Conservation (phyloP, 2,888 invertebrate species). For the Heliconius sara region DNA sequence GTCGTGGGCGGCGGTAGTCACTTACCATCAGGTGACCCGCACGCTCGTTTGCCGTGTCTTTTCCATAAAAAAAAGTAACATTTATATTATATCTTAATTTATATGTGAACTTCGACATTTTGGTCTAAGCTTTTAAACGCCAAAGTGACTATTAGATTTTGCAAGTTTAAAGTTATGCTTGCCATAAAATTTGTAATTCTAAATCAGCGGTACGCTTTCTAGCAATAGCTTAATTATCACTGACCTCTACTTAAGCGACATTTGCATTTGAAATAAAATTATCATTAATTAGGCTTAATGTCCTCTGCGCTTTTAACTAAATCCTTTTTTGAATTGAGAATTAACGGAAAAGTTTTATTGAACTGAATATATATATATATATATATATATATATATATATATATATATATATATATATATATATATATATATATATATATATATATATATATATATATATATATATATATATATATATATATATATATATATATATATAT, state of each 20-base stretch:
- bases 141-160: neutral
- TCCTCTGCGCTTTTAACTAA: constrained; percentile 12
- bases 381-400: too few species aligned
- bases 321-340: constrained; percentile 24
- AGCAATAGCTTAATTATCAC: constrained; percentile 33
- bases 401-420: too few species aligned
- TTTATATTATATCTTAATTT: too few species aligned
- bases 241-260: constrained; percentile 25
- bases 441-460: too few species aligned
- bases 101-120: neutral
- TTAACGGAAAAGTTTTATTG: constrained; percentile 6
- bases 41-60: too few species aligned
- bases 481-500: too few species aligned
- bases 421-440: too few species aligned
- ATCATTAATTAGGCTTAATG: constrained; percentile 35
- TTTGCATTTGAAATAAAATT: constrained; percentile 42
- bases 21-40: too few species aligned
- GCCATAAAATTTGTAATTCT: constrained; percentile 7
- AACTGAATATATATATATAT: neutral
- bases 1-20: too few species aligned
- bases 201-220: constrained; percentile 14
- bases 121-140: neutral
- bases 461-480: too few species aligned
- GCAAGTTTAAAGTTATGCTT: constrained; percentile 12
- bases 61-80: too few species aligned